Evolutionary conservation across 2,113 vertebrate genomes (phyloP).

Genomic region (Lagopus leucura): DNA sequence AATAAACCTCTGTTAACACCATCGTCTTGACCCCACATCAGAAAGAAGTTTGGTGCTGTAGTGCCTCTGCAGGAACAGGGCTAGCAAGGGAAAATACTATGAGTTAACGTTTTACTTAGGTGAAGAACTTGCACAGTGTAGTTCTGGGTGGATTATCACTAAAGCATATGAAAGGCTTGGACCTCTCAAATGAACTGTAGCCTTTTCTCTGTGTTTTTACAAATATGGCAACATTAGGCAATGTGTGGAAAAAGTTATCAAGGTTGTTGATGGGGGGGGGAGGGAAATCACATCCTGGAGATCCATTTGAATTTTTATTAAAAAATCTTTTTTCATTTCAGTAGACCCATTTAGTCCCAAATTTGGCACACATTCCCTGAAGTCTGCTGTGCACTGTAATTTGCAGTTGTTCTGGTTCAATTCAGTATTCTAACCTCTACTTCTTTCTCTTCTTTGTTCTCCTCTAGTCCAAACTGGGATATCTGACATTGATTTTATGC

Average conservation of each 20-base stretch:
- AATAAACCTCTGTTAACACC: background rate
- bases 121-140: conserved; percentile 1
- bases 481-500: conserved; percentile 86
- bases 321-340: background rate
- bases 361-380: background rate
- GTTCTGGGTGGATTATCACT: conserved; percentile 1
- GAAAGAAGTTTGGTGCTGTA: background rate
- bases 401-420: background rate
- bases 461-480: conserved; percentile 90
- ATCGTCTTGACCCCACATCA: background rate
- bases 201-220: background rate
- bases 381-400: background rate
- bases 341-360: background rate
- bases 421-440: background rate
- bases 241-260: background rate
- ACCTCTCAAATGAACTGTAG: background rate
- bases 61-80: background rate
- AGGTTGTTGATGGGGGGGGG: background rate
- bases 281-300: background rate
- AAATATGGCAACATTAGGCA: background rate
- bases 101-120: conserved; percentile 26
- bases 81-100: background rate
- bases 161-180: background rate
- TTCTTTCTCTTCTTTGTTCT: conserved; percentile 15
- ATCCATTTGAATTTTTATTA: background rate